Percentiles rank a stretch among this genome's conserved stretches.
These are phyloP conservation scores for Sinopyrophorus schimmeli DNA, from an alignment of 2,888 invertebrate genomes.

Conservation along the genomic window DNA sequence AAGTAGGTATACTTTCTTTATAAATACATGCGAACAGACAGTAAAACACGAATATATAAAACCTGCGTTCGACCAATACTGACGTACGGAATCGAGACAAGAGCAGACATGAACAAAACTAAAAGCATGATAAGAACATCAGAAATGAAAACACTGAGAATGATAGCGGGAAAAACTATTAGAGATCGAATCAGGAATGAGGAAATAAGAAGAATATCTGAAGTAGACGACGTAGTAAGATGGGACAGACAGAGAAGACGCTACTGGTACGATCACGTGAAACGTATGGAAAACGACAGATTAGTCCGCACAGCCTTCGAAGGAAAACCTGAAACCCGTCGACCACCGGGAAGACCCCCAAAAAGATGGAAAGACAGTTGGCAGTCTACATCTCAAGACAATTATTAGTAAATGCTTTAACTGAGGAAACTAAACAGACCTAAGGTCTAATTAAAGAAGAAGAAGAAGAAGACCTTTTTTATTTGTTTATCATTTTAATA, in stretches of 20 bases:
- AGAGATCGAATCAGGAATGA: conserved; percentile 4
- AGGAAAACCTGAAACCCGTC: neutral
- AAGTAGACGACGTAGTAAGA: conserved; percentile 1
- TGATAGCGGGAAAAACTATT: neutral
- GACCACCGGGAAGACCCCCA: conserved; percentile 2
- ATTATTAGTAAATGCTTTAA: too few species aligned
- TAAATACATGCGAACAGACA: conserved; percentile 1
- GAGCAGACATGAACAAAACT: neutral
- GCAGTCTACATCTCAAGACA: conserved; percentile 1
- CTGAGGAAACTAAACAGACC: conserved; percentile 1
- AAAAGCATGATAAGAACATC: conserved; percentile 7
- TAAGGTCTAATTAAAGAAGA: conserved; percentile 2
- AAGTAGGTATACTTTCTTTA: too few species aligned
- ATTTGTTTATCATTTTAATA: too few species aligned
- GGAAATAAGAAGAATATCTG: neutral
- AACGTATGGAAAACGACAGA: conserved; percentile 1
- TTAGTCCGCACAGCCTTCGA: neutral
- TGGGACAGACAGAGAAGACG: conserved; percentile 2
- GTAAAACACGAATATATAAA: conserved; percentile 3
- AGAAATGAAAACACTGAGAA: too few species aligned
- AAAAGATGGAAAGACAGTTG: conserved; percentile 2
- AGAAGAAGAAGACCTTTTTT: too few species aligned
- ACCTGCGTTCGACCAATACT: conserved; percentile 1
- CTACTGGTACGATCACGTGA: conserved; percentile 4
- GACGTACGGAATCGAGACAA: conserved; percentile 1